Evolutionary conservation across 37 sponge, comb jelly and placozoan species (phyloP).

Genomic region (Crambe crambe): DNA sequence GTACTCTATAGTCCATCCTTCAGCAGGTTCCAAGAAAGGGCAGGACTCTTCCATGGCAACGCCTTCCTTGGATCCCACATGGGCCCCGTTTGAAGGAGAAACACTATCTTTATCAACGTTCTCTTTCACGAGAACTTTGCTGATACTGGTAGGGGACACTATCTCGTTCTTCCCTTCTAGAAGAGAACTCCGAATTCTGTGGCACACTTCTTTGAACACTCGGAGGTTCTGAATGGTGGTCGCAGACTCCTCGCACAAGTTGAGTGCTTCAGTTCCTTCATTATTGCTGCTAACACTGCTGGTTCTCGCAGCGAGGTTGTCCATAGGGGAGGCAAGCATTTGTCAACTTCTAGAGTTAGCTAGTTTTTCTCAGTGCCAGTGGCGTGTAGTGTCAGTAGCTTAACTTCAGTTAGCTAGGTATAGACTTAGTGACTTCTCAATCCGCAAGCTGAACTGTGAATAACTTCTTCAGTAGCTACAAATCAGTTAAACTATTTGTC

Average conservation of each 20-base stretch:
- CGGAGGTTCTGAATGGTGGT: conserved; percentile 51
- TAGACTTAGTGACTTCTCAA: no score
- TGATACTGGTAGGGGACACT: conserved; percentile 45
- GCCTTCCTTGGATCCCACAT: background rate
- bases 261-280: background rate
- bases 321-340: no score
- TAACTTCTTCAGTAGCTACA: no score
- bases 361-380: no score
- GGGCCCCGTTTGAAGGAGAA: conserved; percentile 5
- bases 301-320: background rate
- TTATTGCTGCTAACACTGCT: no score
- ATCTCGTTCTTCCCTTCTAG: conserved; percentile 62
- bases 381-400: no score
- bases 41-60: conserved; percentile 15
- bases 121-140: conserved; percentile 31
- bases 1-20: conserved; percentile 71
- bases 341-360: no score
- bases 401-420: no score
- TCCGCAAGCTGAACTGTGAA: no score
- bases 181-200: conserved; percentile 49
- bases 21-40: conserved; percentile 66
- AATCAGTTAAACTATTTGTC: no score
- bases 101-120: background rate
- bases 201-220: conserved; percentile 61
- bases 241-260: background rate